These are phyloP conservation scores for Actias luna DNA, from an alignment of 2,888 invertebrate genomes.

Conservation along the genomic window DNA sequence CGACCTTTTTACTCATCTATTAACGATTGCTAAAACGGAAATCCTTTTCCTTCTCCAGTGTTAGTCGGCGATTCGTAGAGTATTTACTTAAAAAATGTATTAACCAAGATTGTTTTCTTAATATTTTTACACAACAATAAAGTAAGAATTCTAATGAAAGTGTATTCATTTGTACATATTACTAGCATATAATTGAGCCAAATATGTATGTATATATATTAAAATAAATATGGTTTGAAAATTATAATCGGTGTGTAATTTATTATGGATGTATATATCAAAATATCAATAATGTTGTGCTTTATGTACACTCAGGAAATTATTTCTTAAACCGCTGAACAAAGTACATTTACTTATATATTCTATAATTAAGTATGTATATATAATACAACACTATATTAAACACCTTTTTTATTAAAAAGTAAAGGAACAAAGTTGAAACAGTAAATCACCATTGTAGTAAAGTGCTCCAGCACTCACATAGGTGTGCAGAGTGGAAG, in stretches of 20 bases:
- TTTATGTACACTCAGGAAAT: no score
- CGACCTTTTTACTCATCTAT: conserved; percentile 39
- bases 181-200: no score
- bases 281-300: no score
- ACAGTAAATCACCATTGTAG: conserved; percentile 16
- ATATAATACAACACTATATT: not conserved
- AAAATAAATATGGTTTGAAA: no score
- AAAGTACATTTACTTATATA: no score
- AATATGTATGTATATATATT: no score
- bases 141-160: not conserved
- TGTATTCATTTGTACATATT: no score
- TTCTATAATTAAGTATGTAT: not conserved
- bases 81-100: not conserved
- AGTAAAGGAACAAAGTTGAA: conserved; percentile 18
- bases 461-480: conserved; percentile 9
- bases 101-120: not conserved
- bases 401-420: not conserved
- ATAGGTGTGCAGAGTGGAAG: conserved; percentile 28
- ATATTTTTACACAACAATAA: not conserved
- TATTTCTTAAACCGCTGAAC: no score
- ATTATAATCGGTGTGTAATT: no score
- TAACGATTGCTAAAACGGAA: conserved; percentile 28
- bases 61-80: not conserved
- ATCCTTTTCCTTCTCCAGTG: conserved; percentile 3
- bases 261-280: no score